Base-by-base conservation (phyloP, 2,113 vertebrate genomes). In the Pangasianodon hypophthalmus region DNA sequence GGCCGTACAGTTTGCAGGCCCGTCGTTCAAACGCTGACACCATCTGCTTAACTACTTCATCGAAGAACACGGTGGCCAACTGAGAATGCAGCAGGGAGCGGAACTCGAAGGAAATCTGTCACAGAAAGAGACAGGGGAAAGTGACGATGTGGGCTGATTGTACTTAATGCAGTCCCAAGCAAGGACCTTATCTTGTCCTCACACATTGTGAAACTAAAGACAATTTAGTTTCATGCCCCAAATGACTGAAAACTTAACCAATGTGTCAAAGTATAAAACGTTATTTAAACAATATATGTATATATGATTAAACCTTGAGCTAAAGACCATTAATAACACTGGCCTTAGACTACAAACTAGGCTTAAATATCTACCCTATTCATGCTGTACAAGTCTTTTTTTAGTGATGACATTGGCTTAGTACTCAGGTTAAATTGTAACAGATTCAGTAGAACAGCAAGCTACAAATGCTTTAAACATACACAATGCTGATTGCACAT, bases 31-130 rank as follows among this genome's bases (percentile, higher is more conserved):
- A 99, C 9, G 98, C 98, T 0, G 97, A 95, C 0, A 99, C 98
- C 97, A 97, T 99, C 94, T 99, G 97, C 94, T 99, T 99, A 80
- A 99, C 97, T 80, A 99, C 98, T 95, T 99, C 97, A 41, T 99
- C 98, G 1, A 99, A 99, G 95, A 99, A 99, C 6, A 99, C 89
- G 0, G 97, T 96, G 32, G 98, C 96, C 0, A 99, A 96, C 90
- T 99, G 97, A 50, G 98, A 99, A 94, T 99, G 98, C 29, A 99
- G 94, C 90, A 99, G 96, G 9, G 98, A 99, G 56, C 98, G 98
- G 89, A 99, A 99, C 95, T 99, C 98, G 41, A 99, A 99, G 86
- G 98, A 98, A 94, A 99, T 95, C 98, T 99, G 95, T 71, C 29
- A 84, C 18, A 37, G n/a, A 73, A n/a, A 85, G 54, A 54, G 64